Conservation (phyloP, 2,888 invertebrate species). For the Amitus sp. region DNA sequence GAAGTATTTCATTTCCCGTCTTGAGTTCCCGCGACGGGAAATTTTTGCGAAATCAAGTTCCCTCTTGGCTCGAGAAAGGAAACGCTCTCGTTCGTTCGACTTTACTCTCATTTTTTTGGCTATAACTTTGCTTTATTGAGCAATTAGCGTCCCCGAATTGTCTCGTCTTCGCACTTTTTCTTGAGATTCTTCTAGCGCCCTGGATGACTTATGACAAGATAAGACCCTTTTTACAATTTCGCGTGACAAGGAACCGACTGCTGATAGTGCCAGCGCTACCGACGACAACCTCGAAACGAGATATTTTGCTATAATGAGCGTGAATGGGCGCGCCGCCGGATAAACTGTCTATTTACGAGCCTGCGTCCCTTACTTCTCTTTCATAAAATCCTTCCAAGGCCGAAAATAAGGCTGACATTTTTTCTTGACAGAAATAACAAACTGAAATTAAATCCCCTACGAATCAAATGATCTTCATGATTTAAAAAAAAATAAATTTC, state of each 20-base stretch:
- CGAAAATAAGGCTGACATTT: no score
- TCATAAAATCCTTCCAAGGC: no score
- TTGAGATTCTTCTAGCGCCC: conserved; percentile 18
- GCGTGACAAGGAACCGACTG: conserved; percentile 46
- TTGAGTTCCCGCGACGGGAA: background rate
- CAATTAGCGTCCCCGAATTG: conserved; percentile 60
- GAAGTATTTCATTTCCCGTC: conserved; percentile 1
- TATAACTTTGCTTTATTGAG: conserved; percentile 63
- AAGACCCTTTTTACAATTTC: conserved; percentile 51
- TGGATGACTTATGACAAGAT: conserved; percentile 43
- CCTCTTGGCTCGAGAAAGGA: conserved; percentile 7
- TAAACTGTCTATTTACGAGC: conserved; percentile 63
- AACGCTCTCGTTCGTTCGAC: conserved; percentile 8
- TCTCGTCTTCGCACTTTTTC: conserved; percentile 24
- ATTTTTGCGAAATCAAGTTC: background rate
- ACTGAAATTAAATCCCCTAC: no score
- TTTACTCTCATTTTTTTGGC: conserved; percentile 52
- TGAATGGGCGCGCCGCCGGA: conserved; percentile 63
- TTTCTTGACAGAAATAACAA: no score
- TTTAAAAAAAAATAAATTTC: no score
- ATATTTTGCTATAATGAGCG: conserved; percentile 65
- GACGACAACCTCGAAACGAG: conserved; percentile 53
- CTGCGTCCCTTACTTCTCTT: no score
- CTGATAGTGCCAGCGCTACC: conserved; percentile 42
- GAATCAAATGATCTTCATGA: no score